Base-by-base conservation (phyloP, 2,888 invertebrate genomes). In the Lamproptera curius region DNA sequence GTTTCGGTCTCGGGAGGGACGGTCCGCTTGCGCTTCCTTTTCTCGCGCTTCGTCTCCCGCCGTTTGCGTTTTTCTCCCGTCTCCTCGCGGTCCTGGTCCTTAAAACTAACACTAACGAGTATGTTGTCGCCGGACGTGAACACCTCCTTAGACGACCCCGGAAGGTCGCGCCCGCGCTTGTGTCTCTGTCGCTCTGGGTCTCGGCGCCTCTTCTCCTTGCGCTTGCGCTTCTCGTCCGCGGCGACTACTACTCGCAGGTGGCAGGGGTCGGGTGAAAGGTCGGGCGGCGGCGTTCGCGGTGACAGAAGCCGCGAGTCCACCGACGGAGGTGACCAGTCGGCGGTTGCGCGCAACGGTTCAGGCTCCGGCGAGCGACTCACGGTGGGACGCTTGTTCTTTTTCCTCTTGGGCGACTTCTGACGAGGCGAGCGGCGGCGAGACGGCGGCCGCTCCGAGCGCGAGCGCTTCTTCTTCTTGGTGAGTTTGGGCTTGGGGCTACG, bases 61-160 rank as follows among this genome's bases (percentile, higher is more conserved):
- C 73, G 73, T 10, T 65, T 64, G 10, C 73, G 64, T 46, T 72
- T 68, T 48, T 76, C 66, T 23, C 70, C 70, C 52, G 73, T 72
- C 53, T 77, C 75, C 45, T 60, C 62, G 50, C 75, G 65, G 59
- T 73, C 88, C 57, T 90, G 91, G 61, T 95, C 94, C 71, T 94
- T 93, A 78, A 97, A 97, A 76, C 95, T 96, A 13, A 97, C 95
- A 79, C 96, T 96, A 9, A 97, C 96, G 55, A 97, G 90, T 64
- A 97, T 97, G 73, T 96, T 97, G 77, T 97, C 95, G 2, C 97
- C 97, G 9, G 96, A 96, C 0, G 97, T 95, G 73, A 96, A 97
- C 2, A 97, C 95, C 80, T 96, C 96, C 73, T 97, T 97, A 1
- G 94, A 94, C 0, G 95, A 94, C 0, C 72, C 54, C n/a, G 48